Conservation (phyloP, 2,113 vertebrate genomes). For the Smithornis capensis region DNA sequence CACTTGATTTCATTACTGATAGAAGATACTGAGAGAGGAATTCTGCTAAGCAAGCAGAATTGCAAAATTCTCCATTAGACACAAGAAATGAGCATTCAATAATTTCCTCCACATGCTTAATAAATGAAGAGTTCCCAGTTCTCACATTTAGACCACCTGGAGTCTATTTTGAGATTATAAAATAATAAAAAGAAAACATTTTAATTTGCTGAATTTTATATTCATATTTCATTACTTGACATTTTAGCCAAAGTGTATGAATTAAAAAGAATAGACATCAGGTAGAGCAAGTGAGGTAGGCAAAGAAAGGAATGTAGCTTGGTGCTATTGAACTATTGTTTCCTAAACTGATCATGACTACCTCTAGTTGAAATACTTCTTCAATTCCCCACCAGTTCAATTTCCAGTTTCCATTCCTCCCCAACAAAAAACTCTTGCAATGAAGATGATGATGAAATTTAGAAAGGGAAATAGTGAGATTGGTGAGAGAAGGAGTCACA, state of each 20-base stretch:
- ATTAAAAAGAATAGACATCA: not conserved
- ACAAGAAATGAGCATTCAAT: not conserved
- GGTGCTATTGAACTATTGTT: not conserved
- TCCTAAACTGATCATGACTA: not conserved
- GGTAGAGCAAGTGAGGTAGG: not conserved
- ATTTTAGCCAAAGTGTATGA: not conserved
- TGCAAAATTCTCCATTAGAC: not conserved
- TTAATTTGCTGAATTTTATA: not conserved
- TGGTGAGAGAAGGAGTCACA: not conserved
- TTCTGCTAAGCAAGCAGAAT: not conserved
- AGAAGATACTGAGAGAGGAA: not conserved
- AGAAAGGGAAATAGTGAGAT: not conserved
- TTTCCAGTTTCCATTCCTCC: not conserved
- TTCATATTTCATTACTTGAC: not conserved
- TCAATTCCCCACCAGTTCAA: not conserved
- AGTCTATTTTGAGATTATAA: not conserved
- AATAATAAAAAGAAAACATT: not conserved
- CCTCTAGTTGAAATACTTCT: not conserved
- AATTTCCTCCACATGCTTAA: not conserved
- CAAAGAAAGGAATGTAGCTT: not conserved
- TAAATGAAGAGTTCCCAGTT: not conserved
- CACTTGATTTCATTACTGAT: not conserved
- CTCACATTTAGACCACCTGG: not conserved
- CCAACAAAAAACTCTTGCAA: not conserved
- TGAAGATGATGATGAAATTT: not conserved